phyloP scores from a whole-genome alignment of 2,888 invertebrate species.

The Deilephila porcellus region DNA sequence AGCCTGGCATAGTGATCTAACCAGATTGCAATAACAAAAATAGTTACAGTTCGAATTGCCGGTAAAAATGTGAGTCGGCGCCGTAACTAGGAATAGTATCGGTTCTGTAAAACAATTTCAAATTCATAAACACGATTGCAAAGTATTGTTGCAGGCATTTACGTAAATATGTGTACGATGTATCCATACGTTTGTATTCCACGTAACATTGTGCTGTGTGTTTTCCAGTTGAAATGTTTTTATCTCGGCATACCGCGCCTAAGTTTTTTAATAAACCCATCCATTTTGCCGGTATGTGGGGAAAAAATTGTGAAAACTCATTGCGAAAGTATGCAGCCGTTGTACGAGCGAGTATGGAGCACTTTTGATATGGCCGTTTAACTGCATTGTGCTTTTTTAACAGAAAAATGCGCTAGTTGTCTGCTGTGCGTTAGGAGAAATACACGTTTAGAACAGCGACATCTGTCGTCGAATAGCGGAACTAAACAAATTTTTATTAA shows the following conservation, averaged over 20 bases:
- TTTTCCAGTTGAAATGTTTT: conserved; percentile 21
- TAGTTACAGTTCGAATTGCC: too few relatives aligned
- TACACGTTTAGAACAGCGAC: conserved; percentile 38
- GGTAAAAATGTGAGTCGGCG: too few relatives aligned
- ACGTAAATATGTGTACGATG: neutral
- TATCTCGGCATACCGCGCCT: conserved; percentile 29
- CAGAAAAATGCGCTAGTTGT: conserved; percentile 10
- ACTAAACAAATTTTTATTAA: conserved; percentile 28
- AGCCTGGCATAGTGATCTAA: too few relatives aligned
- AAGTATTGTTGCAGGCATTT: neutral
- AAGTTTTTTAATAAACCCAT: conserved; percentile 43
- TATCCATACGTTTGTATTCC: neutral
- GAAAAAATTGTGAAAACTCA: conserved; percentile 31
- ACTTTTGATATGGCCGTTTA: conserved; percentile 27
- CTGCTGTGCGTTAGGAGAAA: neutral
- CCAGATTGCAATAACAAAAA: too few relatives aligned
- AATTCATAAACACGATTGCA: too few relatives aligned
- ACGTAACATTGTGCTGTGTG: conserved; percentile 18
- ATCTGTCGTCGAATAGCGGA: conserved; percentile 53
- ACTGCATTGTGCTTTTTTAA: conserved; percentile 12
- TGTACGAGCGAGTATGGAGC: conserved; percentile 19
- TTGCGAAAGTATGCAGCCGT: conserved; percentile 29
- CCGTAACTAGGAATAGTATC: too few relatives aligned
- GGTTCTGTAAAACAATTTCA: too few relatives aligned
- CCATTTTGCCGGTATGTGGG: conserved; percentile 32